phyloP scores from a whole-genome alignment of 2,113 vertebrate species.

The Sapajus apella region DNA sequence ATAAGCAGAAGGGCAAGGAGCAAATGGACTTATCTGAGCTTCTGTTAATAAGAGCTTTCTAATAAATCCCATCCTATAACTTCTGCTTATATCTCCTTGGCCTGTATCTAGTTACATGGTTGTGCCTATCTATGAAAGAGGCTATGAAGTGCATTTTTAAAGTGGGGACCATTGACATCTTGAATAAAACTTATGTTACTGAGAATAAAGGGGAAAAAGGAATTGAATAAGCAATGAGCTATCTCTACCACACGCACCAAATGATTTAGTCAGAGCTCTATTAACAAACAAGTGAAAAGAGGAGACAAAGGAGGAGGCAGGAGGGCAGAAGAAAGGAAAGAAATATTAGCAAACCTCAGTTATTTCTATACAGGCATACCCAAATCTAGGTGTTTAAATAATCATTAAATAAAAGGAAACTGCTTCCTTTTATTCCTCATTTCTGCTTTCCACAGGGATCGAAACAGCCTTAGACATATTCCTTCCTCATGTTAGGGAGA shows the following conservation, averaged over 20 bases:
- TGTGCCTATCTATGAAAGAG: not conserved
- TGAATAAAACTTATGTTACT: conserved; percentile 21
- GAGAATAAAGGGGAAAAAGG: not conserved
- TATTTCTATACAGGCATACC: not conserved
- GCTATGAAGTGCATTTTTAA: not conserved
- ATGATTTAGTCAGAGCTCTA: not conserved
- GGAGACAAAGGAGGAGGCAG: not conserved
- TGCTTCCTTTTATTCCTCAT: not conserved
- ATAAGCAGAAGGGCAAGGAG: not conserved
- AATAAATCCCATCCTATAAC: not conserved
- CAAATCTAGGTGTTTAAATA: not conserved
- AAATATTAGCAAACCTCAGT: not conserved
- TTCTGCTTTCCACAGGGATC: not conserved
- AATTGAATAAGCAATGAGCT: not conserved
- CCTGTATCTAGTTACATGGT: not conserved
- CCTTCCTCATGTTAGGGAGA: not conserved
- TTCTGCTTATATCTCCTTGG: not conserved
- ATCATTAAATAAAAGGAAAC: not conserved
- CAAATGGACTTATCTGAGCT: not conserved
- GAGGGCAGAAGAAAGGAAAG: not conserved
- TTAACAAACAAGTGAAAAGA: not conserved
- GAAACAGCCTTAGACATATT: not conserved
- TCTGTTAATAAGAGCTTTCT: not conserved
- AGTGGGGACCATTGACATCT: not conserved
- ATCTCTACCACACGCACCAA: not conserved